These are phyloP conservation scores for Polydesmus complanatus DNA, from an alignment of 2,888 invertebrate genomes.

Conservation along the genomic window DNA sequence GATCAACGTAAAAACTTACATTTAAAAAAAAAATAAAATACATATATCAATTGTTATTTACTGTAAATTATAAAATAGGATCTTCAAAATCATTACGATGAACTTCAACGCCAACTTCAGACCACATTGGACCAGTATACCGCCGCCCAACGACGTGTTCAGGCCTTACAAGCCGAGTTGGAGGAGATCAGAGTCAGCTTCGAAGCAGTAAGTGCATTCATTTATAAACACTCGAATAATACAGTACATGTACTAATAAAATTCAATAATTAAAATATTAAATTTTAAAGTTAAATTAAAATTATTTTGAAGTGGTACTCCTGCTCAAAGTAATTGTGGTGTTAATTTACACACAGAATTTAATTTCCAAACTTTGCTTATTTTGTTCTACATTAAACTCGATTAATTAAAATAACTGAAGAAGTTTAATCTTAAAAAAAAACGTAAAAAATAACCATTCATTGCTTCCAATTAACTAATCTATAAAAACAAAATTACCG, in stretches of 20 bases:
- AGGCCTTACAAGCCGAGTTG: conserved; percentile 77
- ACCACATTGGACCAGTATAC: conserved; percentile 87
- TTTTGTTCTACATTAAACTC: too few species aligned
- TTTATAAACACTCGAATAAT: too few species aligned
- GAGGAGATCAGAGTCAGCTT: conserved; percentile 89
- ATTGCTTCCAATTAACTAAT: too few species aligned
- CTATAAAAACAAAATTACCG: too few species aligned
- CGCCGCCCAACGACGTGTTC: conserved; percentile 77
- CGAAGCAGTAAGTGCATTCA: conserved; percentile 50
- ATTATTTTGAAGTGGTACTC: background rate
- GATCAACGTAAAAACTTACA: conserved; percentile 45
- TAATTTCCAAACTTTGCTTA: too few species aligned
- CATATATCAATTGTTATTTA: background rate
- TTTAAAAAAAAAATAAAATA: background rate
- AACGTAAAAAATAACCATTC: too few species aligned
- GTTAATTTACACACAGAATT: background rate
- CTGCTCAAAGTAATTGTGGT: background rate
- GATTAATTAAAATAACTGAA: too few species aligned
- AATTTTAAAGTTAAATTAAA: background rate
- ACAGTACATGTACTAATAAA: background rate
- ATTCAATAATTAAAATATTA: background rate
- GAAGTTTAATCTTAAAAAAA: too few species aligned
- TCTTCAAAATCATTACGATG: conserved; percentile 90
- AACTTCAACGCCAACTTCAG: conserved; percentile 88
- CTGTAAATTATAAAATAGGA: conserved; percentile 38